Base-by-base conservation (phyloP, 2,113 vertebrate species). In the Apus apus region DNA sequence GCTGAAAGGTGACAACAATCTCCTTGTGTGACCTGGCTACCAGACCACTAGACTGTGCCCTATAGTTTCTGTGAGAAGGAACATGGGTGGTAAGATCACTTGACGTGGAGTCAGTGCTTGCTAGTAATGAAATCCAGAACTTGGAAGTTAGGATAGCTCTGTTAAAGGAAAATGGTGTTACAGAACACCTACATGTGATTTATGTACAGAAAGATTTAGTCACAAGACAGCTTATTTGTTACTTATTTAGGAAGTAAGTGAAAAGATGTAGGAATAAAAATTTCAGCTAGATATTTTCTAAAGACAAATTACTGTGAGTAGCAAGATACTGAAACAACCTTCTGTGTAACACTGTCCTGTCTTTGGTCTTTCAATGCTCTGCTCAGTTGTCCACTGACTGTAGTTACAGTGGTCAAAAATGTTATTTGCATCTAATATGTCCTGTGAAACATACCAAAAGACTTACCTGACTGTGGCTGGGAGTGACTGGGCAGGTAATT, bases 21-120 rank as follows among this genome's bases (percentile, higher is more conserved):
- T 3, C 29, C 15, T 4, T 5, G 2, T 0, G 13, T 1, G 20
- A 4, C 20, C 36, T 6, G 32, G 6, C 9, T 32, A 9, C 30
- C 27, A 8, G 11, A 10, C 14, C 8, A 2, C 43, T 19, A 2
- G 29, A 2, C 19, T 4, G 16, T 9, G 25, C 46, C 79, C 50
- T 2, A 0, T 6, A 18, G 17, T 3, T 72, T 62, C 66, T 18
- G 29, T 5, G 21, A 4, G 54, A 56, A 58, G 50, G 23, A n/a
- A 75, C 0, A 10, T 1, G 29, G 6, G 7, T 2, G 4, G 32
- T 14, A 57, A 40, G 15, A 58, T 3, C 6, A 8, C 27, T 46
- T 60, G 2, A 10, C 36, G 1, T 16, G 27, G 23, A 6, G 51
- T 7, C 50, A 17, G 40, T 11, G 15, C 51, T 38, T 40, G 8